These are phyloP conservation scores for Dione vanillae DNA, from an alignment of 2,888 invertebrate species.

Conservation along the genomic window DNA sequence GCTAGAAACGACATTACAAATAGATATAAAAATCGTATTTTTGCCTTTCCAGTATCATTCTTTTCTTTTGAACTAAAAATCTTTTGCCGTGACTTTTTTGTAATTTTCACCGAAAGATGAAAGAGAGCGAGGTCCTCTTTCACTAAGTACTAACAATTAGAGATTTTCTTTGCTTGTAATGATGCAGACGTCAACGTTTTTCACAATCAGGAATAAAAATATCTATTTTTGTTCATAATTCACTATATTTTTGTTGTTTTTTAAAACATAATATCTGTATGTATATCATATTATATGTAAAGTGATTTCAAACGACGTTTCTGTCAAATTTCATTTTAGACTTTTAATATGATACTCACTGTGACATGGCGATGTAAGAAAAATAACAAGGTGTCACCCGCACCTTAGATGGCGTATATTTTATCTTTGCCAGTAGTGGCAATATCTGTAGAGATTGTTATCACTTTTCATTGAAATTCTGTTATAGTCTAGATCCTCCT, in stretches of 20 bases:
- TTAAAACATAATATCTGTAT: too few species aligned
- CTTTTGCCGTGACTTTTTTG: constrained; percentile 9
- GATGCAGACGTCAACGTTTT: constrained; percentile 9
- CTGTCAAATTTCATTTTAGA: too few species aligned
- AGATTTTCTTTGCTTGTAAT: constrained; percentile 15
- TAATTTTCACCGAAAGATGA: constrained; percentile 17
- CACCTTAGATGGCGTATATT: too few species aligned
- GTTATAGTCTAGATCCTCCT: too few species aligned
- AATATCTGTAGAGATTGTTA: too few species aligned
- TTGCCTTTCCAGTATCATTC: background rate
- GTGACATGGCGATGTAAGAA: too few species aligned
- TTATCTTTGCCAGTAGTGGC: too few species aligned
- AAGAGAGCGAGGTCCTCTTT: constrained; percentile 11
- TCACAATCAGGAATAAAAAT: constrained; percentile 1
- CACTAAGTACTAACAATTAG: constrained; percentile 19
- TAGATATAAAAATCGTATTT: background rate
- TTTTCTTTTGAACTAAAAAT: constrained; percentile 13
- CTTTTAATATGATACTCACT: too few species aligned
- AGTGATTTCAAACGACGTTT: too few species aligned
- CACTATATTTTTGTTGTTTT: background rate
- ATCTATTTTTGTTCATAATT: background rate
- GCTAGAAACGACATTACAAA: background rate
- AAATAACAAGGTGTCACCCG: too few species aligned
- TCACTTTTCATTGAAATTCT: too few species aligned
- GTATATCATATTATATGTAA: too few species aligned